Base-by-base conservation (phyloP, 2,888 invertebrate genomes). In the Xanthorhoe designata region DNA sequence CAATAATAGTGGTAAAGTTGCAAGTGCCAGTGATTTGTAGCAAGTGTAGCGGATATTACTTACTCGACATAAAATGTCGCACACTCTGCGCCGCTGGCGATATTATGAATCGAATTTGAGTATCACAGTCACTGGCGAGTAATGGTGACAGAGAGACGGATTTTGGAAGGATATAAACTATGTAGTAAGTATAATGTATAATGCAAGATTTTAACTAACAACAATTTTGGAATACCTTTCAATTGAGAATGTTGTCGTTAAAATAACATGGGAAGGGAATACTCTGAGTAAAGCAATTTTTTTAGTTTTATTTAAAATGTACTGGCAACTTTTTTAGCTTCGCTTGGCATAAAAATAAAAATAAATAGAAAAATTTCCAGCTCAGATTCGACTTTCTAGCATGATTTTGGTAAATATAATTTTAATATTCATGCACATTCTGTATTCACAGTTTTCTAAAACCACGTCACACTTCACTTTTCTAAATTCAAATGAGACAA, bases 391-490 rank as follows among this genome's bases (percentile, higher is more conserved):
- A 54, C 18, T 18, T 54, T 10, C 17, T 4, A 35, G 54, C 38
- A 9, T 13, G 24, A 35, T 63, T 94, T 94, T 53, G 10, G 19
- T 47, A 47, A 53, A 58, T 53, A 58, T 19, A 19, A 64, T 63
- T 53, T 58, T 53, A 64, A 45, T 64, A 64, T 64, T 58, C 51
- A 63, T 63, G 52, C 47, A 58, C 19, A 64, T 58, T 64, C 63
- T 35, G 54, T 64, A 64, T 55, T 64, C 58, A 59, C 90, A 85
- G 53, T 60, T 80, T 84, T 71, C 94, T 94, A 62, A 94, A 78
- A 64, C 92, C 66, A 89, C 93, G 63, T 45, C 24, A 50, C 42
- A 29, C 51, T 56, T 60, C 54, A 51, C 52, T 69, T 66, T 66
- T 71, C 67, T 69, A 74, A 72, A 75, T 75, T 75, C 70, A 75